These are phyloP conservation scores for Enteromius trimaculatus DNA, from an alignment of 2,797 vertebrate genomes.

Conservation along the genomic window DNA sequence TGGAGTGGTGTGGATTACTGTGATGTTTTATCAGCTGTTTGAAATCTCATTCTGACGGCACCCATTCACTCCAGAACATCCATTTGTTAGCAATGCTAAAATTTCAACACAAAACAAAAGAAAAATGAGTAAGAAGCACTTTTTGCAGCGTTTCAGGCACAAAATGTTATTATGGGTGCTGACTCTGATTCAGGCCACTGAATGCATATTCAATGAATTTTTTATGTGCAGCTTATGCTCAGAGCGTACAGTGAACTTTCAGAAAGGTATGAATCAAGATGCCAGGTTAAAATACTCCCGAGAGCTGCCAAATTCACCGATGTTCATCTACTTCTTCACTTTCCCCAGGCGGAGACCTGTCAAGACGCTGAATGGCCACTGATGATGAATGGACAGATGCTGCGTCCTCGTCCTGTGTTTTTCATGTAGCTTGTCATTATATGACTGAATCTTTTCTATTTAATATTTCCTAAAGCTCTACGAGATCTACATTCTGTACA, in stretches of 20 bases:
- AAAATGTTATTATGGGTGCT: not conserved
- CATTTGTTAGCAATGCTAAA: not conserved
- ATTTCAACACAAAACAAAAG: not conserved
- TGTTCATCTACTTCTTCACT: conserved; percentile 46
- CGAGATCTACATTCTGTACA: conserved; percentile 69
- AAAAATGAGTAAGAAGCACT: not conserved
- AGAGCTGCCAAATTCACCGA: not conserved
- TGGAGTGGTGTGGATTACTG: not conserved
- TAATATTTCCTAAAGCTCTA: conserved; percentile 63
- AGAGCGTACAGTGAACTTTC: not conserved
- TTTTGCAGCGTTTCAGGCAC: not conserved
- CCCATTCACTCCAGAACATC: not conserved
- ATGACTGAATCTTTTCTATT: conserved; percentile 69
- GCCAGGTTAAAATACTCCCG: not conserved
- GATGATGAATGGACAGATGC: conserved; percentile 26
- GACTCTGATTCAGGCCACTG: not conserved
- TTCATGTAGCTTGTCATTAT: conserved; percentile 71
- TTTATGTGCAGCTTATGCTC: not conserved
- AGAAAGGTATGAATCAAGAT: conserved; percentile 1
- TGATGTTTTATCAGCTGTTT: not conserved
- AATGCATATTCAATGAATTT: not conserved
- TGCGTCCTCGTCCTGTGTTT: conserved; percentile 52
- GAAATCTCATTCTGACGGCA: not conserved
- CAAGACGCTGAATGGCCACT: conserved; percentile 71
- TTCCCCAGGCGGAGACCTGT: conserved; percentile 78